phyloP scores from a whole-genome alignment of 2,888 invertebrate genomes.

The Endomychus coccineus region DNA sequence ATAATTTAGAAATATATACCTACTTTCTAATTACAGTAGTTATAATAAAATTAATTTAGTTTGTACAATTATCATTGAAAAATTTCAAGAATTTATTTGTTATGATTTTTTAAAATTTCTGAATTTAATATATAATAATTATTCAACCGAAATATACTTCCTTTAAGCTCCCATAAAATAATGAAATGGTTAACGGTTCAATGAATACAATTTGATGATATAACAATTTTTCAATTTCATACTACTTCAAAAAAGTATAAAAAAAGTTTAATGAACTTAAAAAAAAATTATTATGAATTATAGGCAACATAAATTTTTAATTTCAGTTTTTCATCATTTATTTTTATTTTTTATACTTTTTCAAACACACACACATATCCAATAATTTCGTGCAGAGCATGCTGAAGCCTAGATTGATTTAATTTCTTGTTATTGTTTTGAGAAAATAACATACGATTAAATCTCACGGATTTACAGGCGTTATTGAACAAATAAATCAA shows the following conservation, averaged over 20 bases:
- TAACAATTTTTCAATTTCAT: constrained; percentile 27
- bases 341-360: constrained; percentile 21
- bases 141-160: no score
- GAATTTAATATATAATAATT: no score
- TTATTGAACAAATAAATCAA: no score
- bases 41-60: no score
- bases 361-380: constrained; percentile 26
- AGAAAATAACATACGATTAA: constrained; percentile 4
- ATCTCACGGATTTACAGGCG: no score
- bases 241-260: constrained; percentile 26
- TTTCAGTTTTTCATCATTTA: no score
- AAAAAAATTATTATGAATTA: constrained; percentile 1
- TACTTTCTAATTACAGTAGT: no score
- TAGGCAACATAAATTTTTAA: neutral
- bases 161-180: no score
- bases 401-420: constrained; percentile 31
- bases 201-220: constrained; percentile 3
- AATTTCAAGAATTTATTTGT: no score
- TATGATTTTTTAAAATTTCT: no score
- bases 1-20: no score
- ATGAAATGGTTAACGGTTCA: constrained; percentile 2
- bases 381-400: constrained; percentile 34
- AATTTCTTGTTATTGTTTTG: constrained; percentile 29
- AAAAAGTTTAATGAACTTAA: constrained; percentile 9
- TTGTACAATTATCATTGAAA: no score